These are phyloP conservation scores for Myotis lucifugus DNA, from an alignment of 2,113 vertebrate species.

Conservation along the genomic window DNA sequence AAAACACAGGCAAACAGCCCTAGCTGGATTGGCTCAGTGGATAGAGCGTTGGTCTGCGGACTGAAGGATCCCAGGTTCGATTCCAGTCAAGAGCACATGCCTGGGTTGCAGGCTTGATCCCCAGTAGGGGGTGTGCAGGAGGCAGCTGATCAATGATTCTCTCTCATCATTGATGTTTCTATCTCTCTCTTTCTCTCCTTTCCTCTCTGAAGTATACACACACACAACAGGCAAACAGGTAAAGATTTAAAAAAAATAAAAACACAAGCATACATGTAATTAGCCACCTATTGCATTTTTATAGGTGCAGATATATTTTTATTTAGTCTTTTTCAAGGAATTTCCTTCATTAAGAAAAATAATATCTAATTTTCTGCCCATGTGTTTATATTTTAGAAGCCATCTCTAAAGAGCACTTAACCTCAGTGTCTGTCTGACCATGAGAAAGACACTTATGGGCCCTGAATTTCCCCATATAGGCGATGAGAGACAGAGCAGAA, in stretches of 20 bases:
- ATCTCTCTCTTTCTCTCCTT: too few species aligned
- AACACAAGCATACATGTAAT: neutral
- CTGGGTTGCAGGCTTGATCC: too few species aligned
- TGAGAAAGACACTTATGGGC: neutral
- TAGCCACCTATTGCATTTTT: neutral
- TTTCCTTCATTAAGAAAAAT: neutral
- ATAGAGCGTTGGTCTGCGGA: too few species aligned
- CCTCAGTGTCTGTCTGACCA: neutral
- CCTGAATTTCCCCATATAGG: neutral
- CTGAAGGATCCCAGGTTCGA: too few species aligned
- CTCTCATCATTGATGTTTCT: too few species aligned
- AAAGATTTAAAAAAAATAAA: too few species aligned
- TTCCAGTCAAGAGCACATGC: too few species aligned
- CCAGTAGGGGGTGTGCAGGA: too few species aligned
- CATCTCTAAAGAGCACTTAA: neutral
- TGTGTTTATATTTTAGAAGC: neutral
- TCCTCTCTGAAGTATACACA: too few species aligned
- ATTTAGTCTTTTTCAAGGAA: neutral
- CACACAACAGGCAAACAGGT: neutral
- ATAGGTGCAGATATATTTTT: neutral
- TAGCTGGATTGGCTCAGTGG: too few species aligned
- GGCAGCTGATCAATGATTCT: too few species aligned
- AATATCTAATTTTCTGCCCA: neutral
- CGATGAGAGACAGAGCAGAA: neutral
- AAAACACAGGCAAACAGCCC: neutral